Base-by-base conservation (phyloP, 2,888 invertebrate genomes). In the Icerya purchasi region DNA sequence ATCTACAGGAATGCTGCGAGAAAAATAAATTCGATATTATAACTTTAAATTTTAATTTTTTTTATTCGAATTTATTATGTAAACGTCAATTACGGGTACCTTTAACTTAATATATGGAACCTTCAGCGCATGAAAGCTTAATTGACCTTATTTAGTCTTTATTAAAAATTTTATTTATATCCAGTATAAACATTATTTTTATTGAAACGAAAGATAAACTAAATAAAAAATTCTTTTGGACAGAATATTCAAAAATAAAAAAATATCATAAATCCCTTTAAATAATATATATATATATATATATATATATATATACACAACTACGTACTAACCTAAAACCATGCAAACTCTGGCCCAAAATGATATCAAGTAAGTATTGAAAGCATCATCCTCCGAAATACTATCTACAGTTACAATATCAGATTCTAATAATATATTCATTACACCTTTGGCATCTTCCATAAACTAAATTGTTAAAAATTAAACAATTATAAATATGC, bases 291-390 rank as follows among this genome's bases (percentile, higher is more conserved):
- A 36, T 36, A 36, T 36, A 36, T 14, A 36, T 36, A 36, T 36
- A 8, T 14, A 8, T 5, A 14, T 36, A 14, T 14, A 36, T 36
- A 36, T 36, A 36, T 36, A 36, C 36, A 36, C 36, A 36, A 8
- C 5, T 8, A 36, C 5, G 8, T 5, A 60, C 64, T 66, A 65
- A 71, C 83, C 83, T 72, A 94, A 77, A 67, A 94, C 87, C 73
- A 93, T 93, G 75, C 98, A 99, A 73, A 98, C 94, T 65, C 98
- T 81, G 0, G 97, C 93, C 98, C 98, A 99, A 1, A 97, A 96
- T 0, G 94, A 92, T 66, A 99, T 97, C 72, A 98, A 83, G 74
- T 94, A 98, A 14, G 92, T 91, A 22, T 94, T 87, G 74, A 94
- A 94, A 1, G 94, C 94, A 74, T 97, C 96, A 69, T 97, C 96